Base-by-base conservation (phyloP, 1,140 invertebrate species). In the Drosophila elegans region DNA sequence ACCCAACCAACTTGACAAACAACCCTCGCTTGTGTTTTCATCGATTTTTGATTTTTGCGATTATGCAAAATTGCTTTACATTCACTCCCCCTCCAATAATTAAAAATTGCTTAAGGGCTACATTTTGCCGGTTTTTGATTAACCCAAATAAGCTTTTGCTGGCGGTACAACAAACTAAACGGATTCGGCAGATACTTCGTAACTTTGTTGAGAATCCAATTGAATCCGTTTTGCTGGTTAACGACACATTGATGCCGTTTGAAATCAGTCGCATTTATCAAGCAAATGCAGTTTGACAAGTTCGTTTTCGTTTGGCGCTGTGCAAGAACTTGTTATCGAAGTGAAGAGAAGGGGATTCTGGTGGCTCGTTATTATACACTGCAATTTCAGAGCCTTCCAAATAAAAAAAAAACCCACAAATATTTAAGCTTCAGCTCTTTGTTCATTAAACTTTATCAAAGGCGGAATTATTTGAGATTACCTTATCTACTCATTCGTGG, bases 201-300 rank as follows among this genome's bases (percentile, higher is more conserved):
- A 38, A 25, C 21, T 53, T 27, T 2, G 48, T 13, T 9, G 21
- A 7, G 59, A 62, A 62, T 59, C 27, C 27, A 62, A 59, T 59
- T 59, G 60, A 57, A 13, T 39, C 4, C 21, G 21, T 2, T 11
- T 21, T 32, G n/a, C 53, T 62, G 60, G 38, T 61, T 61, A 61
- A 61, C 59, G 59, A 61, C 59, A 41, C 36, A 39, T 56, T 41
- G 36, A 63, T 60, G 38, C 60, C 60, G n/a, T 59, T 39, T 52
- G 11, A 44, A 68, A 38, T 52, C 60, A 42, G 48, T 34, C 21
- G 63, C 46, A 66, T 68, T 68, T 68, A 44, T 68, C 60, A 68
- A 68, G 60, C 34, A 53, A 68, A 68, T 68, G 64, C 60, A 52
- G 64, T 68, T 68, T 68, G 64, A 68, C 64, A 68, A 68, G 60